A percentile compares a stretch with the other conserved stretches of the same genome.
These are phyloP conservation scores for Athalia circularis DNA, from an alignment of 2,888 invertebrate genomes.

Conservation along the genomic window DNA sequence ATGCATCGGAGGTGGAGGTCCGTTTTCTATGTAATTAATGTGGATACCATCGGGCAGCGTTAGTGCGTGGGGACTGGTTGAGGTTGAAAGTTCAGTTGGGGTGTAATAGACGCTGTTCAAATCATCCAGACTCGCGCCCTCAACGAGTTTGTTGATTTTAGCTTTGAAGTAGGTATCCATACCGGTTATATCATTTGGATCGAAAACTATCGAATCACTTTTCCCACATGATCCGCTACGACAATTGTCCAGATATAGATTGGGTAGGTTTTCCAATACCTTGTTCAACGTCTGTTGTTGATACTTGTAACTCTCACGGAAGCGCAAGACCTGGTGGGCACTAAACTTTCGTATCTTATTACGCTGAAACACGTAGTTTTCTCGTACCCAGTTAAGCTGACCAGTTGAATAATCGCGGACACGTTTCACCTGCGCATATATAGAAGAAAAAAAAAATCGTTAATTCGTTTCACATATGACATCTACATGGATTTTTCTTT, in stretches of 20 bases:
- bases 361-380: constrained; percentile 96
- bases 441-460: constrained; percentile 37
- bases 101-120: constrained; percentile 85
- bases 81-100: constrained; percentile 83
- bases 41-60: constrained; percentile 79
- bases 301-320: constrained; percentile 95
- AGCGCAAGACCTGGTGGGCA: constrained; percentile 90
- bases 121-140: constrained; percentile 77
- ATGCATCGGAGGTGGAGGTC: constrained; percentile 60
- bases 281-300: constrained; percentile 97
- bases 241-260: constrained; percentile 94
- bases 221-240: constrained; percentile 87
- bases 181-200: constrained; percentile 78
- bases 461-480: neutral
- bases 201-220: constrained; percentile 85
- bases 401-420: constrained; percentile 94
- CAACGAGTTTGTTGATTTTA: constrained; percentile 80
- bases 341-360: constrained; percentile 96
- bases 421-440: constrained; percentile 83
- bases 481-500: neutral
- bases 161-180: constrained; percentile 83
- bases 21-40: constrained; percentile 80
- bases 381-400: constrained; percentile 94
- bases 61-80: constrained; percentile 72
- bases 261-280: constrained; percentile 93